Conservation (phyloP, 2,113 vertebrate species). For the Apistogramma diplotaenia region DNA sequence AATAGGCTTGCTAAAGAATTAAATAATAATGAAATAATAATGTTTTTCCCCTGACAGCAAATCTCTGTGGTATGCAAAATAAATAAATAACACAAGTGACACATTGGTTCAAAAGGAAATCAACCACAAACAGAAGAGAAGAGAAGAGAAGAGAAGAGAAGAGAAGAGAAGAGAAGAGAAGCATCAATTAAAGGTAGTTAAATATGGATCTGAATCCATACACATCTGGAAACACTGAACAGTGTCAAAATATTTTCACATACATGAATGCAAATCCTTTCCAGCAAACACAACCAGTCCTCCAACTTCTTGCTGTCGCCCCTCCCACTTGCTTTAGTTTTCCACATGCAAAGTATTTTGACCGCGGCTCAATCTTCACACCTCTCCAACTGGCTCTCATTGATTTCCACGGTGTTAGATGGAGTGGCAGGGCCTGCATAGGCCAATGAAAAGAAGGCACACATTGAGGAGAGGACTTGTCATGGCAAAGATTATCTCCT, state of each 20-base stretch:
- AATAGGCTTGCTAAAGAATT: not conserved
- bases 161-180: not conserved
- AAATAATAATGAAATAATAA: not conserved
- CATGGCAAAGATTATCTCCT: constrained; percentile 59
- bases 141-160: not conserved
- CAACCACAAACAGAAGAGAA: not conserved
- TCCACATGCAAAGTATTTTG: constrained; percentile 55
- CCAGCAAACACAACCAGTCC: constrained; percentile 6
- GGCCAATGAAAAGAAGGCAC: constrained; percentile 55
- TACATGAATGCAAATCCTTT: constrained; percentile 35
- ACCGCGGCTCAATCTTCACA: constrained; percentile 66
- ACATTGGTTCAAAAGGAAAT: constrained; percentile 1
- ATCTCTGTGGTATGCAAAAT: not conserved
- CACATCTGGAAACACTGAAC: not conserved
- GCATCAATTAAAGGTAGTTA: not conserved
- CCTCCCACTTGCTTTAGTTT: constrained; percentile 3
- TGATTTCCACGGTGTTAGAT: constrained; percentile 72
- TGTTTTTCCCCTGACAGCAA: not conserved
- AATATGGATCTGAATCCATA: not conserved
- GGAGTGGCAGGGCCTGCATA: constrained; percentile 38
- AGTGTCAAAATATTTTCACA: constrained; percentile 15
- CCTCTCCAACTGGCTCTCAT: constrained; percentile 63
- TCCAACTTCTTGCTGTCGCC: not conserved
- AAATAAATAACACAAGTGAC: not conserved
- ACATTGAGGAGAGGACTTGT: constrained; percentile 46